Base-by-base conservation (phyloP, 1,140 invertebrate genomes). In the Samia ricini region DNA sequence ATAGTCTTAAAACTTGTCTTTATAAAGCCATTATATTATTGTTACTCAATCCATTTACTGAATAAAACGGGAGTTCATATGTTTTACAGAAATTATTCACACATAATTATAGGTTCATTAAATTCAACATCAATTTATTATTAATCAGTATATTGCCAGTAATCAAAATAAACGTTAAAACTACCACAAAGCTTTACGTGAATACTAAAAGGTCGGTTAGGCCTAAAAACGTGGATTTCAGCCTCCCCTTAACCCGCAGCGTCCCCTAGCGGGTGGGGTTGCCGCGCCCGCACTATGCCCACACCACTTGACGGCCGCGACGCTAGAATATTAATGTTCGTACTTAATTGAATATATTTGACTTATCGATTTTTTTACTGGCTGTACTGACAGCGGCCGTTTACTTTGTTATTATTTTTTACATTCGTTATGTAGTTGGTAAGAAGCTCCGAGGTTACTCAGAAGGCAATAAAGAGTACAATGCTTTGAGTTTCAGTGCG, bases 211-310 rank as follows among this genome's bases (percentile, higher is more conserved):
- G 77, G 74, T 73, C 77, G 76, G 83, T 68, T 85, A 88, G 83
- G 83, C 85, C 84, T 85, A 89, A 87, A 88, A 89, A 89, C 84
- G 81, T 78, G 77, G 65, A 83, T 85, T 81, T 84, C 79, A 68
- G 74, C 75, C 79, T 81, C 36, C 36, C 51, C 19, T 79, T 78
- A 81, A 75, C 70, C 77, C 70, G 52, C 73, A 55, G 54, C 33
- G 58, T 62, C 79, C 69, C 74, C 67, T 61, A 59, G 52, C 18
- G 51, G 26, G 54, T 10, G 20, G 58, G 73, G 74, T 51, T 52
- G 75, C 72, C 60, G 18, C 66, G 69, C 69, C 72, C 74, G 79
- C 76, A 86, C 79, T 84, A 86, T 81, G 76, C 79, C 83, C 74
- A 61, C 71, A 76, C 71, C 77, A 79, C 82, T 85, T 83, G 77